Evolutionary conservation across 2,113 vertebrate species (phyloP), one percentile per base, ranked within the genome.

Genomic region (Callospermophilus lateralis): DNA sequence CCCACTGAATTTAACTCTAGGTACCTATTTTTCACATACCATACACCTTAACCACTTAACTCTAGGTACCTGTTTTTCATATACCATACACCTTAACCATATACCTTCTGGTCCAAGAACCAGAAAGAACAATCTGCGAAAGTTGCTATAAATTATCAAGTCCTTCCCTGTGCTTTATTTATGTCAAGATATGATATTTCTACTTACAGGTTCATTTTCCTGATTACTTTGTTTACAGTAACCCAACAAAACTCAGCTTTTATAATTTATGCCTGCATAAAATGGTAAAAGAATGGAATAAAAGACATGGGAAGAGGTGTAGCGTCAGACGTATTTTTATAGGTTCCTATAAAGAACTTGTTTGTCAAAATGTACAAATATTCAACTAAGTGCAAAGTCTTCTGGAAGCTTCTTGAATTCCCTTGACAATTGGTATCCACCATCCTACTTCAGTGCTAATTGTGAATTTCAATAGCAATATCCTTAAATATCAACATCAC

Each of bases 321-420:
- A 70, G 0, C 78, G 32, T 34, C 61, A 93, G 83, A 51, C 24
- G 93, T 3, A 87, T 37, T 76, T 90, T 72, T 53, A 90, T 1
- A 61, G 67, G 6, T 77, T 87, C 34, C 70, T 61, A 78, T 20
- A 39, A 0, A 90, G 58, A 86, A 68, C 67, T 77, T 91, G 72
- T 74, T 51, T 51, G 48, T 11, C 42, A 91, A 92, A 96, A 86
- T 53, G 70, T 9, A 86, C 45, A 87, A 61, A 97, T 83, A 80
- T 32, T 20, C 19, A 0, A 73, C 68, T 68, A 92, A 78, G 79
- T 53, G 30, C 55, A 79, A 81, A 89, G 34, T 78, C 67, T 90
- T 86, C 61, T 48, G 65, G 70, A 89, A 96, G 93, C 51, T 86
- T 88, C 90, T 67, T 72, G 61, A 97, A 85, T 70, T 39, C 20